phyloP scores from a whole-genome alignment of 2,888 invertebrate species.

The Pyrochroa serraticornis region DNA sequence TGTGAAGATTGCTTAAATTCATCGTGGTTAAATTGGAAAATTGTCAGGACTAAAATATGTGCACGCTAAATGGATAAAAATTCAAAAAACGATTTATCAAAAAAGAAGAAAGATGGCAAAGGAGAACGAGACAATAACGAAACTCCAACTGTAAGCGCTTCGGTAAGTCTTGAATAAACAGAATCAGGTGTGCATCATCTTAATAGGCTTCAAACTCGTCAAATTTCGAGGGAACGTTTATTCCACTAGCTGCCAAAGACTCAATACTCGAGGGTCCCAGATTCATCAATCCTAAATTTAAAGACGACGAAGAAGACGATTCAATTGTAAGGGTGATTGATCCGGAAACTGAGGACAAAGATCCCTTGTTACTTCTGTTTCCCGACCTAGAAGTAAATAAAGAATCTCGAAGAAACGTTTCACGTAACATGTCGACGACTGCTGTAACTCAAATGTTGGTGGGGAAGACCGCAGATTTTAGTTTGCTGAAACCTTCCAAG shows the following conservation, averaged over 20 bases:
- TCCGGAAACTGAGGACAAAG: slow-evolving; percentile 32
- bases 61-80: slow-evolving; percentile 13
- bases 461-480: slow-evolving; percentile 47
- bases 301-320: slow-evolving; percentile 36
- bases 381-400: slow-evolving; percentile 40
- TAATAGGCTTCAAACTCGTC: slow-evolving; percentile 12
- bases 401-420: slow-evolving; percentile 10
- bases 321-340: slow-evolving; percentile 34
- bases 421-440: slow-evolving; percentile 34
- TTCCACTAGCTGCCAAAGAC: slow-evolving; percentile 59
- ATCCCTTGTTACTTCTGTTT: slow-evolving; percentile 43
- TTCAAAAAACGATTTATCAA: too few species aligned
- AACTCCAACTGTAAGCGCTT: neutral
- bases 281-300: slow-evolving; percentile 48
- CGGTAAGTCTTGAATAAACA: neutral
- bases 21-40: too few species aligned
- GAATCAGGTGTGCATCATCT: too few species aligned
- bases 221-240: slow-evolving; percentile 34
- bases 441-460: slow-evolving; percentile 46
- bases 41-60: too few species aligned
- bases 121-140: neutral
- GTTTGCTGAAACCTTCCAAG: slow-evolving; percentile 39
- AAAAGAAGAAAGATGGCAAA: slow-evolving; percentile 10
- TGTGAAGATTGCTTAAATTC: too few species aligned
- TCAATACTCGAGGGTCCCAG: slow-evolving; percentile 60